Evolutionary conservation across 2,888 invertebrate species (phyloP), one percentile per base, ranked within the genome.

Genomic region (Temnothorax unifasciatus): DNA sequence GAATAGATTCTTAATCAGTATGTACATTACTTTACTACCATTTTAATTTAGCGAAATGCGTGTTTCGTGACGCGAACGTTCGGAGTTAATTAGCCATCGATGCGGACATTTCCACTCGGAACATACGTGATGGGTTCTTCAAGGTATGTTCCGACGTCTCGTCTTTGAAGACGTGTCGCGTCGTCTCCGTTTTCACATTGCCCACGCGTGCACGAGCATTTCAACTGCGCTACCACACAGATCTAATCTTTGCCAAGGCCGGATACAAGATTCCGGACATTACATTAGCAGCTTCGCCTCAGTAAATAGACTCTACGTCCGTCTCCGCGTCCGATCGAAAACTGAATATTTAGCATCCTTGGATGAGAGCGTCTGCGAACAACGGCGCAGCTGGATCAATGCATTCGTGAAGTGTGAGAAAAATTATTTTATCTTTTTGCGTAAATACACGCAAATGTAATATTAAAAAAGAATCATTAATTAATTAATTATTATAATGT

Each of bases 181-280:
- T 25, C 41, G 52, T 57, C 69, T 47, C 75, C 61, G 52, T 52
- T 71, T n/a, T 50, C 44, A 41, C 41, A 18, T 66, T 57, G 71
- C 44, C 18, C 47, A 69, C 15, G 68, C 29, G 25, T 54, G 6
- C n/a, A 54, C n/a, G 41, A 29, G n/a, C 21, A 71, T 71, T 79
- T 79, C 71, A 57, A 34, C 34, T 9, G 25, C 57, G 25, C 34
- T 59, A 59, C 79, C 44, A 47, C 71, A 38, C 73, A 81, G 73
- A 73, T 81, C 59, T 81, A 73, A 81, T 81, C 73, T 81, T 13
- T 25, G 8, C 47, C 73, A 81, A 81, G 79, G 73, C 38, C 73
- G 38, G 8, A 59, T 73, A 47, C 59, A 34, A 59, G 44, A 79
- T 79, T 79, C 79, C 79, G 71, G 34, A 73, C 59, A 47, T 81